Evolutionary conservation across 2,888 invertebrate species (phyloP).

Genomic region (Cremastinae sp.): DNA sequence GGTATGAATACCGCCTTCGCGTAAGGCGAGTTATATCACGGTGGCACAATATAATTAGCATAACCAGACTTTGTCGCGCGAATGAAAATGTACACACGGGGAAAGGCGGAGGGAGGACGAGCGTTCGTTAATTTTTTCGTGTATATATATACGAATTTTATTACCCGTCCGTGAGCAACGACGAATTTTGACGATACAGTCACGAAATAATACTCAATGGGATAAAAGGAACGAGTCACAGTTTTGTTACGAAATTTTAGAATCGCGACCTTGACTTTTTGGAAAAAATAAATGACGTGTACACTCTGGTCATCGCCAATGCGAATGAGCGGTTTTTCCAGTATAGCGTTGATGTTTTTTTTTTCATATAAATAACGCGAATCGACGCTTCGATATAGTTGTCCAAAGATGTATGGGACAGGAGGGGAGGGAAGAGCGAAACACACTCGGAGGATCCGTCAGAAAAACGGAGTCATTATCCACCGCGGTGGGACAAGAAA

Average conservation of each 20-base stretch:
- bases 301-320: not conserved
- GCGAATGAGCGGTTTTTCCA: slow-evolving; percentile 6
- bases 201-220: too few species aligned
- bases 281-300: too few species aligned
- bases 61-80: slow-evolving; percentile 68
- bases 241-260: not conserved
- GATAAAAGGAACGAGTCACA: not conserved
- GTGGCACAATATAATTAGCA: slow-evolving; percentile 71
- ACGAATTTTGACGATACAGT: too few species aligned
- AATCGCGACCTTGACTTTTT: too few species aligned
- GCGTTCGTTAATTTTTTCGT: slow-evolving; percentile 2
- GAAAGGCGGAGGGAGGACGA: slow-evolving; percentile 24
- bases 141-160: not conserved
- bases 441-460: not conserved
- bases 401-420: not conserved
- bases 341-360: slow-evolving; percentile 7
- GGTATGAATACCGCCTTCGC: slow-evolving; percentile 34
- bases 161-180: too few species aligned
- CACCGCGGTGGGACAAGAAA: slow-evolving; percentile 28
- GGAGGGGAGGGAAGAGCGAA: too few species aligned
- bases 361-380: slow-evolving; percentile 10
- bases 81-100: slow-evolving; percentile 33
- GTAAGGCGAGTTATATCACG: slow-evolving; percentile 62
- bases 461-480: slow-evolving; percentile 35
- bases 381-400: slow-evolving; percentile 23